A percentile compares a stretch with the other conserved stretches of the same genome.
These are phyloP conservation scores for Cynopterus sphinx DNA, from an alignment of 2,797 vertebrate genomes.

Conservation along the genomic window DNA sequence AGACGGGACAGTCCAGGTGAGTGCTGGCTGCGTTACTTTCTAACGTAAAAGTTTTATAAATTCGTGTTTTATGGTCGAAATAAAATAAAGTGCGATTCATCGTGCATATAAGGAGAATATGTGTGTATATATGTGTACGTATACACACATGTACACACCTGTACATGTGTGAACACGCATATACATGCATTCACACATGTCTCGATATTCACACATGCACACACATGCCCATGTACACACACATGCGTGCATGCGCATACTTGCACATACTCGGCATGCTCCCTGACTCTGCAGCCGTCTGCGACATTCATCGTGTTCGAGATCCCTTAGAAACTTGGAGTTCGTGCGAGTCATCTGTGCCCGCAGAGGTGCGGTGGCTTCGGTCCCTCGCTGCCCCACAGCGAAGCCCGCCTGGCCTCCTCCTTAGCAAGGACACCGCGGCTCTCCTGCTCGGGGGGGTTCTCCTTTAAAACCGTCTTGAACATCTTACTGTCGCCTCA, in stretches of 20 bases:
- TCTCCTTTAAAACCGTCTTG: neutral
- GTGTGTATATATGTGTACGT: neutral
- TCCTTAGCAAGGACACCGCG: no score
- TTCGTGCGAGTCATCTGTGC: neutral
- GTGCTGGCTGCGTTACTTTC: neutral
- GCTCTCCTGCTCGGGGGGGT: rapidly evolving
- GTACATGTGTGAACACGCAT: no score
- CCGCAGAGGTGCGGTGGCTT: neutral
- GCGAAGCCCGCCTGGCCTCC: rapidly evolving
- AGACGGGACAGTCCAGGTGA: neutral
- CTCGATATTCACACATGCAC: no score
- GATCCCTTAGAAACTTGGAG: neutral
- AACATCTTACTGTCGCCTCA: neutral
- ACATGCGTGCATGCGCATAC: no score
- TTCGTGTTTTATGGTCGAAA: constrained; percentile 25
- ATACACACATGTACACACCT: neutral
- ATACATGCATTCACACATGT: no score
- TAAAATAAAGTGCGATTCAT: constrained; percentile 37
- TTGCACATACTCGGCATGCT: no score
- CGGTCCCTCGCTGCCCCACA: neutral
- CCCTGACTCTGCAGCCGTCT: neutral
- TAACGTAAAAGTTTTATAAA: neutral
- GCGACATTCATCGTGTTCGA: no score
- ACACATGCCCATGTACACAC: no score
- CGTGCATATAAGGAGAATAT: neutral